phyloP scores from a whole-genome alignment of 2,888 invertebrate species.

The Clitarchus hookeri region DNA sequence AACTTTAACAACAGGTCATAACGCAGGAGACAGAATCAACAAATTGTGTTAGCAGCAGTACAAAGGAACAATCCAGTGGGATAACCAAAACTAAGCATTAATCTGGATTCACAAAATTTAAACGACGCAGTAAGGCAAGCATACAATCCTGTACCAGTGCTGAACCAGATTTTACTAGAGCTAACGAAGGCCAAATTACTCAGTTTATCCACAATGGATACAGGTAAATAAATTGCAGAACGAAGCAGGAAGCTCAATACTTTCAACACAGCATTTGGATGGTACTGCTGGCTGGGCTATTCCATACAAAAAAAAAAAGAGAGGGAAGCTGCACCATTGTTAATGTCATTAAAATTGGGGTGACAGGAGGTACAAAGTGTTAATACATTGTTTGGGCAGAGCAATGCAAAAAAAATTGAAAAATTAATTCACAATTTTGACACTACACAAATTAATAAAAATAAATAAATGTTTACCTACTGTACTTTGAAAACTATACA shows the following conservation, averaged over 20 bases:
- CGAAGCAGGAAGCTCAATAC: not conserved
- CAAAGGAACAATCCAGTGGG: not conserved
- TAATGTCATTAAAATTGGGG: too few relatives aligned
- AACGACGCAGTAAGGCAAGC: not conserved
- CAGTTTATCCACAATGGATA: not conserved
- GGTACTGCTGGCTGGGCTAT: not conserved
- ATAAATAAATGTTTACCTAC: too few relatives aligned
- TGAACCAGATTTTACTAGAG: not conserved
- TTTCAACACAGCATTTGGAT: not conserved
- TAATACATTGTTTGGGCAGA: too few relatives aligned
- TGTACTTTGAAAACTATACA: too few relatives aligned
- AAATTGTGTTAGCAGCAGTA: not conserved
- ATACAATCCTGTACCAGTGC: not conserved
- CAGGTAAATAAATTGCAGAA: not conserved
- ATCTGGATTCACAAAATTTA: not conserved
- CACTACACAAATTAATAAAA: too few relatives aligned
- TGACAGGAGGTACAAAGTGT: too few relatives aligned
- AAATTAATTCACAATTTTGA: too few relatives aligned
- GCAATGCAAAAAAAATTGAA: too few relatives aligned
- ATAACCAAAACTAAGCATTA: not conserved
- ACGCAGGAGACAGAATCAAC: not conserved
- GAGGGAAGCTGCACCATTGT: too few relatives aligned
- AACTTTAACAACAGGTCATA: too few relatives aligned
- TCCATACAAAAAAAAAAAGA: too few relatives aligned
- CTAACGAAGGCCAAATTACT: not conserved